These are phyloP conservation scores for Drosophila multiciliata DNA, from an alignment of 2,888 invertebrate genomes.

Conservation along the genomic window DNA sequence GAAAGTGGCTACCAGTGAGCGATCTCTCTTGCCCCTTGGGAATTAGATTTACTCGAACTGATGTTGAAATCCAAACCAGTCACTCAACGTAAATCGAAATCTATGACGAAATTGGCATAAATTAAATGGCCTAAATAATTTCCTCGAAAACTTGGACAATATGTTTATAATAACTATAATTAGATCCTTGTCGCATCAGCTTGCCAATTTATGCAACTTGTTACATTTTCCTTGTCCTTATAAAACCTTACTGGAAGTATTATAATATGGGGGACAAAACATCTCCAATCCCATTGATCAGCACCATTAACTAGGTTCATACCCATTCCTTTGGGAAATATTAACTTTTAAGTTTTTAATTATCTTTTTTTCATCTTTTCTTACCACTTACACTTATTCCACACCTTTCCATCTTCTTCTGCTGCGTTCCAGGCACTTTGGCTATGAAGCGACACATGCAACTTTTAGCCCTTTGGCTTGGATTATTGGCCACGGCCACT, in stretches of 20 bases:
- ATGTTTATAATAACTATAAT: background rate
- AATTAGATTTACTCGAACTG: background rate
- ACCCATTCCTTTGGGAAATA: too few species aligned
- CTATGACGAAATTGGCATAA: background rate
- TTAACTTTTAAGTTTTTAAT: too few species aligned
- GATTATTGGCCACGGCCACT: constrained; percentile 59
- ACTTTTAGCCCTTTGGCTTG: constrained; percentile 66
- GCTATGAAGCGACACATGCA: constrained; percentile 78
- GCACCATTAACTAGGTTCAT: background rate
- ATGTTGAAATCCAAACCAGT: background rate
- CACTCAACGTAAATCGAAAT: background rate
- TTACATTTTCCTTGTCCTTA: background rate
- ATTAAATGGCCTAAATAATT: background rate
- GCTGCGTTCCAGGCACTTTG: constrained; percentile 66
- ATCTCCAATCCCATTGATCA: background rate
- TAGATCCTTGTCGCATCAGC: background rate
- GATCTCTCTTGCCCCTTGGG: background rate
- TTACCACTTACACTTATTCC: background rate
- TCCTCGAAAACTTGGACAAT: background rate
- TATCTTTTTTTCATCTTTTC: background rate
- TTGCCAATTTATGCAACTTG: background rate
- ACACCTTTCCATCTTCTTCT: background rate
- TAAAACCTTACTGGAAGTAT: background rate
- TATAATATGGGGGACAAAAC: background rate
- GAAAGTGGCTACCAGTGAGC: background rate